These are phyloP conservation scores for Cataglyphis albicans DNA, from an alignment of 2,888 invertebrate genomes.

Conservation along the genomic window DNA sequence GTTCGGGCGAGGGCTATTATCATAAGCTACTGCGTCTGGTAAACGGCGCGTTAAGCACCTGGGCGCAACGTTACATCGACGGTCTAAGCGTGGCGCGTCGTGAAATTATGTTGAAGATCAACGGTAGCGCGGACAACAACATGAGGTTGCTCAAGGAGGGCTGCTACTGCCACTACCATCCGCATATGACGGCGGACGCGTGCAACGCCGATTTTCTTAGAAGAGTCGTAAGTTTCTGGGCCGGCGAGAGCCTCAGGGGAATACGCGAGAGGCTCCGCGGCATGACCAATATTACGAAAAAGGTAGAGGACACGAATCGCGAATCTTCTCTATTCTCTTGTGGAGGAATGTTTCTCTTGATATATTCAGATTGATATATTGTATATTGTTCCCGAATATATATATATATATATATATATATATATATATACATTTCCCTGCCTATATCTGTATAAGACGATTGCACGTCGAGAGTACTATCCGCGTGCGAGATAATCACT, in stretches of 20 bases:
- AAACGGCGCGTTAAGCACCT: conserved; percentile 81
- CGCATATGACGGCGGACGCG: conserved; percentile 94
- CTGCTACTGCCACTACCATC: conserved; percentile 90
- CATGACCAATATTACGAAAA: conserved; percentile 74
- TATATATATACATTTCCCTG: conserved; percentile 10
- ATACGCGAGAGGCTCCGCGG: conserved; percentile 73
- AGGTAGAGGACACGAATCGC: conserved; percentile 73
- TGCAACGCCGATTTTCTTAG: conserved; percentile 95
- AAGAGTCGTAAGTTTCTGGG: conserved; percentile 89
- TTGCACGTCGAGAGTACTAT: conserved; percentile 8
- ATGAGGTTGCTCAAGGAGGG: conserved; percentile 85
- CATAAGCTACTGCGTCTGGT: conserved; percentile 82
- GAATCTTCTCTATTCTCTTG: conserved; percentile 52
- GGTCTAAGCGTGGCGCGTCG: conserved; percentile 79
- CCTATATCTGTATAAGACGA: conserved; percentile 1
- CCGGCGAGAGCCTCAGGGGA: conserved; percentile 70
- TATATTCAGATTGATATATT: conserved; percentile 27
- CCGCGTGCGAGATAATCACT: conserved; percentile 17
- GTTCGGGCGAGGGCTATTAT: conserved; percentile 83
- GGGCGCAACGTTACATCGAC: conserved; percentile 83
- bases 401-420: conserved; percentile 19
- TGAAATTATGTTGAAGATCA: conserved; percentile 84
- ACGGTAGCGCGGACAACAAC: conserved; percentile 83
- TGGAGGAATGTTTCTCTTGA: conserved; percentile 47
- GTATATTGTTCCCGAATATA: conserved; percentile 28